phyloP scores from a whole-genome alignment of 2,888 invertebrate species.

The Imbricaverruca yamaguchii region DNA sequence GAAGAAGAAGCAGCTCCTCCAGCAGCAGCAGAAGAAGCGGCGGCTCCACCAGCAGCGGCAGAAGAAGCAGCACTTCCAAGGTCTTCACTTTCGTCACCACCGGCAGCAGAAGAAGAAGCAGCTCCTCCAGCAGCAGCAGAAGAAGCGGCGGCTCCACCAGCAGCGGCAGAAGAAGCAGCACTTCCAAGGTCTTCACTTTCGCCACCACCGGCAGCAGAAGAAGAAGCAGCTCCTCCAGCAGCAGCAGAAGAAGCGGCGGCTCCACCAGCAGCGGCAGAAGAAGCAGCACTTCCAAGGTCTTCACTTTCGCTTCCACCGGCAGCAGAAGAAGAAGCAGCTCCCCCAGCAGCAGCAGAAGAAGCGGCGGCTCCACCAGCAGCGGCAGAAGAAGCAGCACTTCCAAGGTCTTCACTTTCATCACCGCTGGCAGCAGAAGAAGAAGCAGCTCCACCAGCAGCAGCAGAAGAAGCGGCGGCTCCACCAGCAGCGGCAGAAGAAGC shows the following conservation, averaged over 20 bases:
- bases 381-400: background rate
- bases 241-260: slow-evolving; percentile 2
- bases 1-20: background rate
- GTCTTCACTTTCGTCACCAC: background rate
- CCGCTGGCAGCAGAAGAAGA: background rate
- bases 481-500: background rate
- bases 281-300: background rate
- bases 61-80: background rate
- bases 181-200: background rate
- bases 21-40: background rate
- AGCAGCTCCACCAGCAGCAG: background rate
- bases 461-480: background rate
- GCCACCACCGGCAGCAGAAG: background rate
- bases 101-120: background rate
- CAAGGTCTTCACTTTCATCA: background rate
- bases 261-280: background rate
- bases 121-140: background rate
- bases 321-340: background rate
- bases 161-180: background rate
- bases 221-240: background rate
- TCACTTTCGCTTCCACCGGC: background rate
- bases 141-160: background rate
- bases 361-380: background rate
- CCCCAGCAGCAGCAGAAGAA: background rate
- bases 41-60: background rate